Evolutionary conservation across 2,113 vertebrate species (phyloP).

Genomic region (Grus americana): DNA sequence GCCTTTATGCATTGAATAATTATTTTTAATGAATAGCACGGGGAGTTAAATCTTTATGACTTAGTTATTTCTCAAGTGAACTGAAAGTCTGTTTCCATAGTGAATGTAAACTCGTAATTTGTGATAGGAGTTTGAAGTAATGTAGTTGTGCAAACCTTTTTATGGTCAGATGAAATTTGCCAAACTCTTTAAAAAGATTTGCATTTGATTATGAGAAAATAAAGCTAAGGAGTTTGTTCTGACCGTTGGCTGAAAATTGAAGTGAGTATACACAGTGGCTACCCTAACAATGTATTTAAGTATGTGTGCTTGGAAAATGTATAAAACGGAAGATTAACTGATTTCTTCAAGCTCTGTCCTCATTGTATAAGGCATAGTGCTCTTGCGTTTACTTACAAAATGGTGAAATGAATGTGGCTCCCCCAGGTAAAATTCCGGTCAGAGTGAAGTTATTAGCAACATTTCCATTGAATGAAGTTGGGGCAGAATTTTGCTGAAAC

Average conservation of each 20-base stretch:
- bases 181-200: background rate
- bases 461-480: background rate
- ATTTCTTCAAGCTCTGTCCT: background rate
- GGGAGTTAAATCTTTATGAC: slow-evolving; percentile 51
- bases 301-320: background rate
- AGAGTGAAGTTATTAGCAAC: background rate
- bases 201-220: background rate
- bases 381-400: background rate
- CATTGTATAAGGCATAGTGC: background rate
- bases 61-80: slow-evolving; percentile 54
- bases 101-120: background rate
- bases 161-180: background rate
- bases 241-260: background rate
- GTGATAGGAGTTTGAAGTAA: background rate
- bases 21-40: slow-evolving; percentile 34
- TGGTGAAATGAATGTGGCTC: background rate
- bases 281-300: background rate
- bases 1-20: slow-evolving; percentile 6
- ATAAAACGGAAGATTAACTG: background rate
- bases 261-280: background rate
- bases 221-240: background rate
- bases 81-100: slow-evolving; percentile 39
- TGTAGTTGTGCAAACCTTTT: background rate
- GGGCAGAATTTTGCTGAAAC: background rate
- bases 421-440: background rate